These are phyloP conservation scores for Drosophila antonietae DNA, from an alignment of 2,888 invertebrate species.

Conservation along the genomic window DNA sequence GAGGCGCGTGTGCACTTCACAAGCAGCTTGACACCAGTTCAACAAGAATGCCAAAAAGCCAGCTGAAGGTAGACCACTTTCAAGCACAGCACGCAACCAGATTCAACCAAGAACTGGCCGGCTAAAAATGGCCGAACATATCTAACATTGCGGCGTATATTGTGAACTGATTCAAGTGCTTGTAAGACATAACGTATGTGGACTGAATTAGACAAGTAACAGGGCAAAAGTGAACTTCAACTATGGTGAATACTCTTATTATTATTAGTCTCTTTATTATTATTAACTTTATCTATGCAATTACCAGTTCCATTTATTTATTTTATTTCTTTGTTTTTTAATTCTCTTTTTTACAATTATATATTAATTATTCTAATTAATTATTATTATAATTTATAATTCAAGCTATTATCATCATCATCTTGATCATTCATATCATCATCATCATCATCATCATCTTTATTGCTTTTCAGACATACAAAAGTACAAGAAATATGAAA, in stretches of 20 bases:
- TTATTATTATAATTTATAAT: not conserved
- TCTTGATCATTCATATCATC: not conserved
- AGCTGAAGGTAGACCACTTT: slow-evolving; percentile 76
- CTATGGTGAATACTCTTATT: not conserved
- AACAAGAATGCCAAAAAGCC: slow-evolving; percentile 68
- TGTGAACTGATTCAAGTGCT: slow-evolving; percentile 15
- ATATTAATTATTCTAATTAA: not conserved
- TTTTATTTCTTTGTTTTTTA: no score
- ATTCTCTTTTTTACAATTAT: not conserved
- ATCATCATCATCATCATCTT: not conserved
- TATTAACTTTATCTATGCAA: not conserved
- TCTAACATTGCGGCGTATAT: slow-evolving; percentile 30
- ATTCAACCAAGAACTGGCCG: slow-evolving; percentile 50
- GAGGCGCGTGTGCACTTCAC: slow-evolving; percentile 42
- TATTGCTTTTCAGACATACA: not conserved
- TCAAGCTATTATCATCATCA: not conserved
- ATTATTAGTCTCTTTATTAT: not conserved
- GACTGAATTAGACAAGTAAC: not conserved
- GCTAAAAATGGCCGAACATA: slow-evolving; percentile 19
- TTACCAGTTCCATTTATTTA: no score
- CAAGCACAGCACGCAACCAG: slow-evolving; percentile 59
- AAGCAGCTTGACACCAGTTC: slow-evolving; percentile 58
- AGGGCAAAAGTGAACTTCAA: not conserved
- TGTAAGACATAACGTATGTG: slow-evolving; percentile 7
- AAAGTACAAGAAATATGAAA: not conserved